Evolutionary conservation across 2,113 vertebrate genomes (phyloP).

Genomic region (Sinocyclocheilus maitianheensis): DNA sequence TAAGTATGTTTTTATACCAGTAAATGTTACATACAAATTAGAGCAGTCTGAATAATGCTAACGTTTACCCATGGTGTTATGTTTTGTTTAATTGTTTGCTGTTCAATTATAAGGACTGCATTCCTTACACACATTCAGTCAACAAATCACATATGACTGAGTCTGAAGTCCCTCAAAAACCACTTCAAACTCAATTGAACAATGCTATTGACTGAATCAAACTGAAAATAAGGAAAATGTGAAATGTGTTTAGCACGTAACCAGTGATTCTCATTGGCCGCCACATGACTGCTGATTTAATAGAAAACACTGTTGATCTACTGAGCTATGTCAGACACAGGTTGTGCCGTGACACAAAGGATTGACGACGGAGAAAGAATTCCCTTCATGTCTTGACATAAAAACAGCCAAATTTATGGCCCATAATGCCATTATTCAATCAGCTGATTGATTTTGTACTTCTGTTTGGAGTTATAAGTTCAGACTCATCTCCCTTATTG

Average conservation of each 20-base stretch:
- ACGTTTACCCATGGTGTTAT: neutral
- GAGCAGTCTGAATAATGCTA: neutral
- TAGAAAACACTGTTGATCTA: conserved; percentile 58
- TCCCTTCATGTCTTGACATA: conserved; percentile 64
- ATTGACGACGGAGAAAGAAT: conserved; percentile 64
- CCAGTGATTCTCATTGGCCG: conserved; percentile 25
- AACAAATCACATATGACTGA: neutral
- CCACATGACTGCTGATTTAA: conserved; percentile 44
- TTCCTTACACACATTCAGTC: conserved; percentile 23
- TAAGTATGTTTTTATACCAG: neutral
- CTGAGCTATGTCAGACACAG: conserved; percentile 55
- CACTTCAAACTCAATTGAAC: conserved; percentile 47
- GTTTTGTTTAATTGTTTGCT: neutral
- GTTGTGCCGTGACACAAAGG: conserved; percentile 62
- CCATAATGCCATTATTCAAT: conserved; percentile 91
- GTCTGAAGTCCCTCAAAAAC: conserved; percentile 16
- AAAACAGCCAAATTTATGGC: conserved; percentile 76
- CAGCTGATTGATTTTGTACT: conserved; percentile 98
- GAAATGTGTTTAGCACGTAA: conserved; percentile 38
- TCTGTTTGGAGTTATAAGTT: conserved; percentile 90
- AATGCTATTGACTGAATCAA: conserved; percentile 20
- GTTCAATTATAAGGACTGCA: neutral
- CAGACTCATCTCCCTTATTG: conserved; percentile 93
- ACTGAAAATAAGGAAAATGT: conserved; percentile 46
- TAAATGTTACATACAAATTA: neutral